Evolutionary conservation across 1,140 invertebrate species (phyloP).

Genomic region (Drosophila watanabei): DNA sequence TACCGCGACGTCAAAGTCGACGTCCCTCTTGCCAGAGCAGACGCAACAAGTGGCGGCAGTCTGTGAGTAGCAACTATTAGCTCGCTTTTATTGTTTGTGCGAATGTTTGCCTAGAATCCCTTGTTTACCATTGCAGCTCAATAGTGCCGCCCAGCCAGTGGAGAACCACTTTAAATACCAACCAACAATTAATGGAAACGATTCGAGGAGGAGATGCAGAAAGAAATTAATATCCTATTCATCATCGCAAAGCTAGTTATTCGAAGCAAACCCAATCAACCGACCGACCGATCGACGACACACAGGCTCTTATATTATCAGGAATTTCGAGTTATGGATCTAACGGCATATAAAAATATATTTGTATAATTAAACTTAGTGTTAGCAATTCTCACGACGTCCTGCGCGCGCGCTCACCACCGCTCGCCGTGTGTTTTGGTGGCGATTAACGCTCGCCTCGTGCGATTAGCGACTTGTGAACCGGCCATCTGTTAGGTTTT

Average conservation of each 20-base stretch:
- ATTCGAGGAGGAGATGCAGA: slow-evolving; percentile 33
- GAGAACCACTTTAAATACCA: slow-evolving; percentile 61
- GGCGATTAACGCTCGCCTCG: slow-evolving; percentile 35
- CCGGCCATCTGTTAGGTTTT: slow-evolving; percentile 57
- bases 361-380: slow-evolving; percentile 83
- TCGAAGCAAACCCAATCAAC: slow-evolving; percentile 54
- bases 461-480: slow-evolving; percentile 29
- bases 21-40: slow-evolving; percentile 70
- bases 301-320: slow-evolving; percentile 76
- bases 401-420: slow-evolving; percentile 56
- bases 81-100: neutral
- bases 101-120: neutral
- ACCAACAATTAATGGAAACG: slow-evolving; percentile 28
- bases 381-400: slow-evolving; percentile 78
- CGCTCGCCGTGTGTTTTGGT: neutral
- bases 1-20: slow-evolving; percentile 64
- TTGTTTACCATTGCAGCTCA: slow-evolving; percentile 53
- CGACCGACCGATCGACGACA: slow-evolving; percentile 66
- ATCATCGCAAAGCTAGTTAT: slow-evolving; percentile 68
- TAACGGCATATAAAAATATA: slow-evolving; percentile 66
- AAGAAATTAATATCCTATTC: slow-evolving; percentile 70
- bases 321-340: slow-evolving; percentile 76
- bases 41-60: slow-evolving; percentile 77
- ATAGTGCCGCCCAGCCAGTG: slow-evolving; percentile 70
- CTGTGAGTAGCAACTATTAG: slow-evolving; percentile 48